Evolutionary conservation across 2,888 invertebrate species (phyloP), one percentile per base, ranked within the genome.

Genomic region (Helobdella robusta): DNA sequence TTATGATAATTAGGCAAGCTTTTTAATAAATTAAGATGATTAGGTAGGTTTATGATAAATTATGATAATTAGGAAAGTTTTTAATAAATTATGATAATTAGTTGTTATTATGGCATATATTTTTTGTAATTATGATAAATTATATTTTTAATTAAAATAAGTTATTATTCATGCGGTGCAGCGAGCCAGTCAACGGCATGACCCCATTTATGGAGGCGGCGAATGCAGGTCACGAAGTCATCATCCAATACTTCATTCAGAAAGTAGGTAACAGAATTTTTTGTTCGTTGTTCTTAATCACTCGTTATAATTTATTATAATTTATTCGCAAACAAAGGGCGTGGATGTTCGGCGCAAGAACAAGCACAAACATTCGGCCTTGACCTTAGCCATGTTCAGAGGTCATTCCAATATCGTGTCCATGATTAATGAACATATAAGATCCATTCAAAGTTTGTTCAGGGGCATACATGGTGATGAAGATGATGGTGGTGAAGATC

Each of bases 201-300:
- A 80, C 80, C 2, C 80, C 80, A 3, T 76, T 81, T 62, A 78
- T 81, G 76, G 75, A 78, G 67, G 79, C 80, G 18, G 78, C 76
- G 35, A 72, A 75, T 11, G 77, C 77, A 35, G 79, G 80, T 0
- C 79, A 80, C 72, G 79, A 79, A 68, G 77, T 78, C 58, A 78
- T 80, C 59, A 78, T 79, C 4, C 78, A 77, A 67, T 73, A 76
- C 4, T 77, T 81, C 62, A 73, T 81, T 0, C 75, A 77, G 67
- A 73, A 76, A 70, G 80, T 76, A 73, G 73, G 76, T 73, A 20
- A 8, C 18, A 4, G 60, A 15, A 40, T 25, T 18, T 8, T 20
- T 32, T 15, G 6, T n/a, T 11, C n/a, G n/a, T n/a, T n/a, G n/a
- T n/a, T n/a, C n/a, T n/a, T n/a, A n/a, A n/a, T n/a, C n/a, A n/a